Base-by-base conservation (phyloP, 2,797 vertebrate genomes). In the Rhynchonycteris naso region DNA sequence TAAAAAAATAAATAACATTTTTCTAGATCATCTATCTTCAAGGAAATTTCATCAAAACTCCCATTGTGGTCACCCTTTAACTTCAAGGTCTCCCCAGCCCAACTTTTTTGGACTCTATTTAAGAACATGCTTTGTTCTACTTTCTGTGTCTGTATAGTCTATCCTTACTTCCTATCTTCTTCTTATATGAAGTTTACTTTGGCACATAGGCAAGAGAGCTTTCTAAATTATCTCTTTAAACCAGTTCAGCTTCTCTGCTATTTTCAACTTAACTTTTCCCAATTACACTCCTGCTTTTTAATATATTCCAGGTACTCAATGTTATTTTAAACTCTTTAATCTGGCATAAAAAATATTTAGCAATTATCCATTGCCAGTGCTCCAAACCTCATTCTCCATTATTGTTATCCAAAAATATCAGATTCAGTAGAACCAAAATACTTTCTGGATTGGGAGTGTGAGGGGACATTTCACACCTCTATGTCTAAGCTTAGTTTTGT, bases 251-350 rank as follows among this genome's bases (percentile, higher is more conserved):
- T 22, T 71, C 24, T 71, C 24, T 13, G 33, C 26, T 66, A 13
- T 12, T 81, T 90, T 19, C 30, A 79, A 68, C 87, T 89, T 58
- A 87, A 69, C 74, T 95, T 38, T 80, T 56, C 4, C 63, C 19
- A 58, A 68, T 22, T 19, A 21, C 15, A 33, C 11, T 7, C 13
- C 30, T 56, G 5, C 18, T 21, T 8, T 58, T 50, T 72, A 14
- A 15, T 68, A 4, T 7, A n/a, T 78, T 93, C 68, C 1, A 33
- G 33, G 56, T 9, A 3, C 12, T 79, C 7, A 84, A 47, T 4
- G 24, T 93, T 66, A 59, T 58, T 68, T 65, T 63, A 69, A 94
- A 54, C 16, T 50, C 9, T 68, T 85, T 79, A 79, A 30, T 47
- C 2, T 10, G n/a, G 8, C 12, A 80, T 79, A 22, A 90, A 76